Percentiles rank a stretch among this genome's conserved stretches.
Evolutionary conservation across 2,113 vertebrate genomes (phyloP).

Genomic region (Amblyopsis rosae): DNA sequence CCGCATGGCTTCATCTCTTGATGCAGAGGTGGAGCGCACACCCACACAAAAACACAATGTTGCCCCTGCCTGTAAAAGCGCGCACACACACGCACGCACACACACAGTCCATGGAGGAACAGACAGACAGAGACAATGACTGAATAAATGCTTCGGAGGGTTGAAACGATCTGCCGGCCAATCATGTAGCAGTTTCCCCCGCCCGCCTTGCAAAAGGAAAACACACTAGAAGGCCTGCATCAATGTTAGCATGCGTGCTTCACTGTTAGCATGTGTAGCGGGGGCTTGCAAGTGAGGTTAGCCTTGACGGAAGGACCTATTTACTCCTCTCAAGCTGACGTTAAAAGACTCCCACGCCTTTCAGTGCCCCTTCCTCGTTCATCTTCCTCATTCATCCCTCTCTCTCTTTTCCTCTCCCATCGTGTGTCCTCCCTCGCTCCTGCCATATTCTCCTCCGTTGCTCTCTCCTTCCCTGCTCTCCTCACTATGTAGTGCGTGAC

Average conservation of each 20-base stretch:
- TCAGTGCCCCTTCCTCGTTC: not conserved
- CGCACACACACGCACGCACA: not conserved
- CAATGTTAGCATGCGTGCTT: not conserved
- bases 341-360: not conserved
- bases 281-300: too few species aligned
- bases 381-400: not conserved
- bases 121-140: too few species aligned
- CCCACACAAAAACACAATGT: not conserved
- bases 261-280: not conserved
- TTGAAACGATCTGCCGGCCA: too few species aligned
- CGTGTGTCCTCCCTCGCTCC: not conserved
- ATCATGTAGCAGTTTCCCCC: too few species aligned
- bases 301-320: slow-evolving; percentile 6
- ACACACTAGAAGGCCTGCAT: not conserved
- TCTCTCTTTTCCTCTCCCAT: not conserved
- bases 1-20: too few species aligned
- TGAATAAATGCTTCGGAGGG: too few species aligned
- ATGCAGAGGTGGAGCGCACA: too few species aligned
- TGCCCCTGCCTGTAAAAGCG: not conserved
- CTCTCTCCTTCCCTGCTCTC: not conserved
- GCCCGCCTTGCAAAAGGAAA: too few species aligned
- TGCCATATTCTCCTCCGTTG: not conserved
- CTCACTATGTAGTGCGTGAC: not conserved
- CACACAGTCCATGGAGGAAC: not conserved
- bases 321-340: not conserved